Evolutionary conservation across 2,113 vertebrate genomes (phyloP), one percentile per base, ranked within the genome.

Genomic region (Opisthocomus hoazin): DNA sequence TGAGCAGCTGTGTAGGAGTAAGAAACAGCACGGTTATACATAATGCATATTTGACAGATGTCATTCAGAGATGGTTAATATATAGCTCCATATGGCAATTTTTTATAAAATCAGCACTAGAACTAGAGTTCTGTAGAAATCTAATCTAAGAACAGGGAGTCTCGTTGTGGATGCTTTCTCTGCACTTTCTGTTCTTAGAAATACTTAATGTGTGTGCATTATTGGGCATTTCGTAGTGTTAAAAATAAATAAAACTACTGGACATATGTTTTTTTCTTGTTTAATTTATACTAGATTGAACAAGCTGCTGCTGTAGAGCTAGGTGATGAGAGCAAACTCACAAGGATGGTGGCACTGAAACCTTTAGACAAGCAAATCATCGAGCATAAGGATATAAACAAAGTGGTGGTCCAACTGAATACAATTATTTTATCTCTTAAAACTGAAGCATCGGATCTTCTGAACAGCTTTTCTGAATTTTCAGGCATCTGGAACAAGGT

Each of bases 401-500:
- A 98, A 98, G 96, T 97, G 78, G 94, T 98, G 80, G 90, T 98
- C 46, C 98, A 98, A 93, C 97, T 99, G 71, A 94, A 89, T 89
- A 96, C 98, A 69, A 86, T 98, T 45, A 75, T 98, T 64, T 97
- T 97, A 16, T 97, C 98, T 60, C 98, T 98, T 63, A 98, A 97
- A 92, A 70, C 66, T n/a, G 94, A 98, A 74, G 93, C 96, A 50
- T 58, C 15, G 1, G 96, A 98, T 24, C 97, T 98, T 57, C 95
- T 99, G 82, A 97, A 95, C 16, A 95, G 93, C 12, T 98, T 99
- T 77, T 61, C 93, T 58, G 94, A 98, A 75, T 99, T 98, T 97
- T 98, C 98, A 4, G 84, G 90, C 54, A 97, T 99, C 75, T 99
- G 98, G 98, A 98, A 95, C 87, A 98, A 99, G 98, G 98, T 99